Evolutionary conservation across 1,140 invertebrate genomes (phyloP).

Genomic region (Halictus rubicundus): DNA sequence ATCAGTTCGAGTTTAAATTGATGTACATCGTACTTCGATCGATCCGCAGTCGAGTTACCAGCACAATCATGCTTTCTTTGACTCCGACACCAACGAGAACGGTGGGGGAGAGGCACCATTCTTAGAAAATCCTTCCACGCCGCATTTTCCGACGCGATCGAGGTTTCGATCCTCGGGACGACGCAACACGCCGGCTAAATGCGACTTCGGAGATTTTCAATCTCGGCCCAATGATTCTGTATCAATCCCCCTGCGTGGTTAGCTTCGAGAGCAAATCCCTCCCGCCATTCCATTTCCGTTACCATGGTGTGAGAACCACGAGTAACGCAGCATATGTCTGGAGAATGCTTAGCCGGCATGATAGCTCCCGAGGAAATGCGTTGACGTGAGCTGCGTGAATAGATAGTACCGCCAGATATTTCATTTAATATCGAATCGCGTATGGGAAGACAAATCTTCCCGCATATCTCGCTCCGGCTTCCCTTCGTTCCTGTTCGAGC

Average conservation of each 20-base stretch:
- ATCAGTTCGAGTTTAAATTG: too few relatives aligned
- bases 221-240: constrained; percentile 8
- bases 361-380: neutral
- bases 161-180: neutral
- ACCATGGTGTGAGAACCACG: neutral
- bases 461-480: too few relatives aligned
- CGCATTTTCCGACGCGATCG: neutral
- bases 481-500: too few relatives aligned
- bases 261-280: constrained; percentile 31
- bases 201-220: neutral
- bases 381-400: neutral
- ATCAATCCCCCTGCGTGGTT: constrained; percentile 20
- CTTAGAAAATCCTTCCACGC: too few relatives aligned
- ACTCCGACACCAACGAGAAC: too few relatives aligned
- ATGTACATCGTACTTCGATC: too few relatives aligned
- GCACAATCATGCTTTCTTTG: too few relatives aligned
- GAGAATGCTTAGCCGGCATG: neutral
- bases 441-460: too few relatives aligned
- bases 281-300: neutral
- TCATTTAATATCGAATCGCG: neutral
- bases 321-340: neutral
- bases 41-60: too few relatives aligned
- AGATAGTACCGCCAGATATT: neutral
- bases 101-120: too few relatives aligned
- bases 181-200: neutral